A percentile compares a stretch with the other conserved stretches of the same genome.
Evolutionary conservation across 2,888 invertebrate species (phyloP).

Genomic region (Blastobasis lacticolella): DNA sequence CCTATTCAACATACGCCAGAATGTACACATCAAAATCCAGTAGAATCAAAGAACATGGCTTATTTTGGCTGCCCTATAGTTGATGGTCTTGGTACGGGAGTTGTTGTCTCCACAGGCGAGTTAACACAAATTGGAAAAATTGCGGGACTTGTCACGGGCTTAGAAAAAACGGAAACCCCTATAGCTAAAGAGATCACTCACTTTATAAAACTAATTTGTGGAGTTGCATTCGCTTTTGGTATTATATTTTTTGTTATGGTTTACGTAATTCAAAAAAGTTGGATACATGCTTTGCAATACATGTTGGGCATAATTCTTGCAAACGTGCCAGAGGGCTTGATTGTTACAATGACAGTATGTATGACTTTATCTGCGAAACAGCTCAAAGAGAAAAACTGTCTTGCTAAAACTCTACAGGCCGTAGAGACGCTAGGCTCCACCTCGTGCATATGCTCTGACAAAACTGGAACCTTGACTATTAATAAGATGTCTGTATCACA

Average conservation of each 20-base stretch:
- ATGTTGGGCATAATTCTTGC: slow-evolving; percentile 85
- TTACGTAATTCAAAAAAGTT: slow-evolving; percentile 76
- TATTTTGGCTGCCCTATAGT: slow-evolving; percentile 87
- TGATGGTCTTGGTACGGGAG: slow-evolving; percentile 79
- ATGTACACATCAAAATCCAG: slow-evolving; percentile 78
- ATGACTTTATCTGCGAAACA: slow-evolving; percentile 84
- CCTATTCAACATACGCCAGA: slow-evolving; percentile 76
- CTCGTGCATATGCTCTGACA: slow-evolving; percentile 86
- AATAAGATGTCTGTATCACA: slow-evolving; percentile 83
- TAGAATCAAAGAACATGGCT: slow-evolving; percentile 86
- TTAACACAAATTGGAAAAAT: slow-evolving; percentile 81
- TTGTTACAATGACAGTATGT: slow-evolving; percentile 85
- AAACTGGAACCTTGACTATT: slow-evolving; percentile 84
- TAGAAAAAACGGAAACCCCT: slow-evolving; percentile 81
- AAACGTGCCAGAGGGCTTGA: slow-evolving; percentile 84
- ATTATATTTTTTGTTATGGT: slow-evolving; percentile 82
- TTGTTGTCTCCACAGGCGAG: slow-evolving; percentile 79
- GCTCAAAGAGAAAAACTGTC: slow-evolving; percentile 82
- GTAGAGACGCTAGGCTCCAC: slow-evolving; percentile 86
- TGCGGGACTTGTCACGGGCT: slow-evolving; percentile 78
- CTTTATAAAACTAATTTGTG: slow-evolving; percentile 82
- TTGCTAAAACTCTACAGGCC: slow-evolving; percentile 86
- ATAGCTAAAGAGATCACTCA: slow-evolving; percentile 84
- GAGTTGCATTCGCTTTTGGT: slow-evolving; percentile 79
- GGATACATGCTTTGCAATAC: slow-evolving; percentile 80